Evolutionary conservation across 2,113 vertebrate genomes (phyloP), one percentile per base, ranked within the genome.

Genomic region (Typhlomys cinereus): DNA sequence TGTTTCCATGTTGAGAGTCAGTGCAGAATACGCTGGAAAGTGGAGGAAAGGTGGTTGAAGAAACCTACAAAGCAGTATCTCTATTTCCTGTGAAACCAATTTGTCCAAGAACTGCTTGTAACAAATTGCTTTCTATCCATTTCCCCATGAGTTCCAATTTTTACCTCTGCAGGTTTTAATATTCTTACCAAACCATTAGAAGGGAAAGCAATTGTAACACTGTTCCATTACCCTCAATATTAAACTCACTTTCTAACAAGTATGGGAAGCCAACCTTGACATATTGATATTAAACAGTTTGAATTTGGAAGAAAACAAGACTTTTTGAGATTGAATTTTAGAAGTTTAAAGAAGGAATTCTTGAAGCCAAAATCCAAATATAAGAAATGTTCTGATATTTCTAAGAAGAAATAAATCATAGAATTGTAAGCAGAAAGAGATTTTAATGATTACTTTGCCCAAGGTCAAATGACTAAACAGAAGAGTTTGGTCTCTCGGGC

Each of bases 101-200:
- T 66, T 39, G 67, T 67, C 73, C 69, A 48, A 44, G 75, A 88
- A 69, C 82, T 71, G 86, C 85, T 10, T 54, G 39, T 61, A 84
- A 92, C 87, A 73, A 89, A 81, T 39, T 71, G 67, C 69, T 93
- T 95, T 84, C 78, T 85, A 48, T 67, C 82, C 86, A 76, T 48
- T 93, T 92, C 67, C 62, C 86, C 17, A 29, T 5, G n/a, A 67
- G 89, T 74, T 95, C 93, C 82, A 76, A 85, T 80, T 89, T 76
- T 88, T 71, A 89, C 70, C 88, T 83, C 92, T 87, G 76, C 88
- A 80, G 90, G 92, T 52, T 93, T 87, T 74, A 86, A 92, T 75
- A 69, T 79, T 79, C 88, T 92, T 75, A 50, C 64, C 20, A n/a
- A 46, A 39, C 61, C 87, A 91, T 88, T 41, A 80, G 46, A 21